These are phyloP conservation scores for Saiga tatarica DNA, from an alignment of 2,113 vertebrate genomes.

Conservation along the genomic window DNA sequence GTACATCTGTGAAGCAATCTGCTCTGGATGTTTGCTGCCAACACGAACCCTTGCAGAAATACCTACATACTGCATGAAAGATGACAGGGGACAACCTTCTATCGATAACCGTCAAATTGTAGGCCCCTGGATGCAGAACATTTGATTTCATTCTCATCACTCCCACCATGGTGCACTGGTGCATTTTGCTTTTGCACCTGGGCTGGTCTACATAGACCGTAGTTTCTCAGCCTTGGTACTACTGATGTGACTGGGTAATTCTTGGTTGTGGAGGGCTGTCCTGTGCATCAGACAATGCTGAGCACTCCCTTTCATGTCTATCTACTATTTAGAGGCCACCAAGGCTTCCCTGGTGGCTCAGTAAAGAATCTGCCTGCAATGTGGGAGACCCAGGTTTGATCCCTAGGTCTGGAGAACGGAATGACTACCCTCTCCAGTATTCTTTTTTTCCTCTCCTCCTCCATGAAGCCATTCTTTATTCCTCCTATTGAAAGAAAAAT, in stretches of 20 bases:
- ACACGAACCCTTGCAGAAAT: background rate
- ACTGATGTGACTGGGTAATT: accelerated
- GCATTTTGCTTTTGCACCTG: background rate
- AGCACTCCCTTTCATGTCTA: accelerated
- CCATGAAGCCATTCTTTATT: background rate
- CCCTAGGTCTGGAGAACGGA: background rate
- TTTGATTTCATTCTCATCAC: background rate
- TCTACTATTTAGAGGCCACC: background rate
- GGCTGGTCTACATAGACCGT: background rate
- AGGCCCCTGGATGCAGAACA: too few species aligned
- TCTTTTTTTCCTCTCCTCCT: background rate
- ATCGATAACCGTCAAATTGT: accelerated
- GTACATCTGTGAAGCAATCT: background rate
- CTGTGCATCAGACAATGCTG: accelerated
- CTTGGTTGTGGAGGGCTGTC: too few species aligned
- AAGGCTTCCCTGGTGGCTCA: background rate
- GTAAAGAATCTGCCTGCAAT: background rate
- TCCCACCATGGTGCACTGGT: background rate
- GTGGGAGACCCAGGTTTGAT: background rate
- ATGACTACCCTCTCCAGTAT: background rate
- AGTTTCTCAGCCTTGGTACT: background rate
- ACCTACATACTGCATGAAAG: background rate
- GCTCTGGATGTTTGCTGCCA: background rate
- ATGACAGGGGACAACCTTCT: background rate
- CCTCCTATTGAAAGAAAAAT: background rate